Conservation (phyloP, 2,797 vertebrate species). For the Notoglanidium macrostoma region DNA sequence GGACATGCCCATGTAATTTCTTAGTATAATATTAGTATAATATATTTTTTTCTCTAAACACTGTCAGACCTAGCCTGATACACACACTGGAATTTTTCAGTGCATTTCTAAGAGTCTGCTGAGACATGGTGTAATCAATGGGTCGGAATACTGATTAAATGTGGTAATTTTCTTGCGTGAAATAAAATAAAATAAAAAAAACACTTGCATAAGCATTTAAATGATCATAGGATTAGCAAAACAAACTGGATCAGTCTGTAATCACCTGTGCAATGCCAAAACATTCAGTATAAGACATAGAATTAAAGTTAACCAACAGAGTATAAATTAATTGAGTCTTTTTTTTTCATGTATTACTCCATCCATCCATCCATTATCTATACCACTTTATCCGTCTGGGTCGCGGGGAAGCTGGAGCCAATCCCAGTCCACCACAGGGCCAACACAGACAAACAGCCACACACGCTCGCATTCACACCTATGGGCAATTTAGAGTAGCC, state of each 20-base stretch:
- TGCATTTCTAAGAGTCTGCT: not conserved
- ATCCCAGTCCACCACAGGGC: no score
- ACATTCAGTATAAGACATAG: not conserved
- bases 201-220: not conserved
- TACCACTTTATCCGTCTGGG: no score
- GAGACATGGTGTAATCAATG: not conserved
- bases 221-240: not conserved
- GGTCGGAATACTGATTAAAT: not conserved
- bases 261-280: not conserved
- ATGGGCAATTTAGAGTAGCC: no score
- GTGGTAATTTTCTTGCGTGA: not conserved
- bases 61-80: not conserved
- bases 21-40: not conserved
- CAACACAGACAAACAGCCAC: no score
- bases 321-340: not conserved
- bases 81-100: not conserved
- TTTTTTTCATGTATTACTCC: not conserved
- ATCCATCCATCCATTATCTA: no score
- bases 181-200: not conserved
- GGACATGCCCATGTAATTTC: not conserved
- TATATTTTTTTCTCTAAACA: not conserved
- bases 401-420: no score
- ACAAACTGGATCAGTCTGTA: not conserved
- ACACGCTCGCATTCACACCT: no score
- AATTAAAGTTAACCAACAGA: not conserved